Base-by-base conservation (phyloP, 2,113 vertebrate species). In the Falcunculus frontatus region DNA sequence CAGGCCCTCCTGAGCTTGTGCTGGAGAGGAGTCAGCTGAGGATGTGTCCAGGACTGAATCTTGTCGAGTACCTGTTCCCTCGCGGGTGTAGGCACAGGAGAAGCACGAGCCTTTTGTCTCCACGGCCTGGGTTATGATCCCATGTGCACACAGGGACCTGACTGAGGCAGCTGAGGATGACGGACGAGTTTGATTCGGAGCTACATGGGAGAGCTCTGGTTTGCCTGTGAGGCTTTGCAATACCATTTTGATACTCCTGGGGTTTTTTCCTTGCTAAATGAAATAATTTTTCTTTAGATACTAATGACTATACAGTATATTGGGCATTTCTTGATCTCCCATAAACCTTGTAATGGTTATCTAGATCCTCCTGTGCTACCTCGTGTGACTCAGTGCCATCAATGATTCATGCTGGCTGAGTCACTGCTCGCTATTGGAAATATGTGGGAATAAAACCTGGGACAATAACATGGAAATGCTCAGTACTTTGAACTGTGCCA, bases 331-430 rank as follows among this genome's bases (percentile, higher is more conserved):
- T 87, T 56, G 69, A n/a, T 92, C 89, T 76, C 65, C 14, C 8
- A 42, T 67, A 92, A 81, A 84, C 80, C 95, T 64, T 62, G 75
- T 65, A 44, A 85, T 44, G 75, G 75, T 89, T 73, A 67, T 80
- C 87, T 86, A 81, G 88, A 52, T 84, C 73, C 86, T 94, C 39
- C 39, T 91, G 93, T 93, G 95, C 93, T 93, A 67, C 93, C 85
- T 25, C 37, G 60, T 13, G 83, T 95, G 96, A 96, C 73, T 96
- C 96, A 96, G 21, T 74, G 86, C 85, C 86, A 88, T 93, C 30
- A 92, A 50, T 97, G 96, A 96, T 94, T 97, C 93, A 96, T 78
- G 73, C 2, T 12, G 76, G 83, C 92, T 96, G 96, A 97, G 93
- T 97, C 96, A 95, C 92, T 68, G 84, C 84, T 90, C 8, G 11